phyloP scores from a whole-genome alignment of 2,888 invertebrate species.

The Pardosa pseudoannulata region DNA sequence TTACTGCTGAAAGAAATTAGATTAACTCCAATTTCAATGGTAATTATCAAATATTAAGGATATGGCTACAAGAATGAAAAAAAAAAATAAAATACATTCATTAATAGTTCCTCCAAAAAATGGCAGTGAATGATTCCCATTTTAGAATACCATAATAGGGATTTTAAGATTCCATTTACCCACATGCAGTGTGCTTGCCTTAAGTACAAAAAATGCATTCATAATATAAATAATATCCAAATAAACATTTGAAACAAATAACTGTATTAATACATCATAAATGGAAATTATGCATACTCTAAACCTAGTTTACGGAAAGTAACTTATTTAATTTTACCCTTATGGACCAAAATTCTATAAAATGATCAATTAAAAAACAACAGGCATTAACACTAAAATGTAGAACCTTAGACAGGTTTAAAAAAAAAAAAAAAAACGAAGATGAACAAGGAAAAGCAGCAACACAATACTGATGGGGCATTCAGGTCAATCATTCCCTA shows the following conservation, averaged over 20 bases:
- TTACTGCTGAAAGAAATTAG: neutral
- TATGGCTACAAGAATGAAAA: neutral
- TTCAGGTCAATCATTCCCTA: neutral
- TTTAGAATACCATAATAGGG: no score
- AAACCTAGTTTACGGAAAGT: neutral
- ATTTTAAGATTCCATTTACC: no score
- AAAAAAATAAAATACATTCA: no score
- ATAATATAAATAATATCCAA: no score
- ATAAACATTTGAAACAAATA: no score
- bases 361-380: neutral
- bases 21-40: neutral
- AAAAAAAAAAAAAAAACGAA: no score
- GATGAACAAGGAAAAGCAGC: neutral
- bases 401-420: neutral
- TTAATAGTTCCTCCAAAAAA: neutral
- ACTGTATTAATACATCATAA: no score
- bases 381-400: neutral
- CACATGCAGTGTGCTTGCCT: no score
- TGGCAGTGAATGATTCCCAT: conserved; percentile 1
- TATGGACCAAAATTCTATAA: neutral
- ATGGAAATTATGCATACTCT: no score
- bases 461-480: conserved; percentile 8
- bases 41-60: neutral
- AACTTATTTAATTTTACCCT: neutral
- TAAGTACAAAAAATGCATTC: no score